Percentiles rank a stretch among this genome's conserved stretches.
Conservation (phyloP, 2,888 invertebrate genomes). For the Odontocolon sp. region DNA sequence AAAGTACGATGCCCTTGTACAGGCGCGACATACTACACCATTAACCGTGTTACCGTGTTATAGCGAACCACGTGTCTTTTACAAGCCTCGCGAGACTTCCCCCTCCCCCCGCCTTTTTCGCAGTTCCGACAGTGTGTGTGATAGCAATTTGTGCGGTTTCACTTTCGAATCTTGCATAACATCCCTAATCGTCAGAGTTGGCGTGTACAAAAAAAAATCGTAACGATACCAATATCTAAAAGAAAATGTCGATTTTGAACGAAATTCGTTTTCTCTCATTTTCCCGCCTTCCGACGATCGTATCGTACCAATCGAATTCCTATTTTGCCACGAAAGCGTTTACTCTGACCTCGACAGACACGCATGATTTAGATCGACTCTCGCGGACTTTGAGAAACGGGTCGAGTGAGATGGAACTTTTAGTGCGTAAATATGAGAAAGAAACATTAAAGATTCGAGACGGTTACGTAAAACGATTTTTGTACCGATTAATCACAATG, state of each 20-base stretch:
- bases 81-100: neutral
- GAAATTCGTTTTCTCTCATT: too few species aligned
- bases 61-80: neutral
- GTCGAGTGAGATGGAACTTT: neutral
- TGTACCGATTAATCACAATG: neutral
- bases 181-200: conserved; percentile 8
- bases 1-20: conserved; percentile 14
- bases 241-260: too few species aligned
- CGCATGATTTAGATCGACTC: too few species aligned
- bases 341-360: too few species aligned
- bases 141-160: conserved; percentile 39
- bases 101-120: neutral
- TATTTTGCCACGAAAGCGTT: too few species aligned
- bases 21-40: neutral
- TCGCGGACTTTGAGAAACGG: too few species aligned
- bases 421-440: neutral
- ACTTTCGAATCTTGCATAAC: conserved; percentile 57
- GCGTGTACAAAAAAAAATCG: too few species aligned
- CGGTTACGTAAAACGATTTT: conserved; percentile 20
- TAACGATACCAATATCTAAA: too few species aligned
- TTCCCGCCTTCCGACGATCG: too few species aligned
- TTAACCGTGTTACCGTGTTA: neutral
- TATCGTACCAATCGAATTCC: too few species aligned
- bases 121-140: too few species aligned
- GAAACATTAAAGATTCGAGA: neutral